Conservation (phyloP, 2,113 vertebrate genomes). For the Narcine bancroftii region DNA sequence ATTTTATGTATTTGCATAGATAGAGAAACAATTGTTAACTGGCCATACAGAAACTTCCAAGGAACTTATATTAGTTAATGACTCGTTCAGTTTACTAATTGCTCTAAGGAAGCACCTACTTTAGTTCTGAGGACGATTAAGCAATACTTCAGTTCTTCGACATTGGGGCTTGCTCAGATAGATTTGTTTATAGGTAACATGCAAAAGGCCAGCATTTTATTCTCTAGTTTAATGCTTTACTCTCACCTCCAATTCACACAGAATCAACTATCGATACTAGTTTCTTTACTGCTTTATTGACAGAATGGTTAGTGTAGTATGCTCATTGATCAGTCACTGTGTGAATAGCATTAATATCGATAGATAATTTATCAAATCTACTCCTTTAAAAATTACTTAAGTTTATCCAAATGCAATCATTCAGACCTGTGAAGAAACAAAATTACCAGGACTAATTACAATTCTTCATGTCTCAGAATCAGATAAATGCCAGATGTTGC, state of each 20-base stretch:
- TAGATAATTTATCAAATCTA: not conserved
- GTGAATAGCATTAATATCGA: not conserved
- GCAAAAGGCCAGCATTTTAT: constrained; percentile 5
- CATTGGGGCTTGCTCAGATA: not conserved
- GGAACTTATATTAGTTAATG: constrained; percentile 26
- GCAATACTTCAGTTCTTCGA: not conserved
- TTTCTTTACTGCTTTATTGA: not conserved
- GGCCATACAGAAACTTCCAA: constrained; percentile 23
- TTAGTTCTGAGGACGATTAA: not conserved
- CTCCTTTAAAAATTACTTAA: not conserved
- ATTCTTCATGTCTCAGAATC: not conserved
- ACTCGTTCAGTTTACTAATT: constrained; percentile 23
- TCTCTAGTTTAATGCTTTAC: not conserved
- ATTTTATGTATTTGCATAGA: not conserved
- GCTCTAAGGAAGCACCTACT: constrained; percentile 11
- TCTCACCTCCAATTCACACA: not conserved
- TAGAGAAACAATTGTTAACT: constrained; percentile 1
- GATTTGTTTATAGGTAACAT: constrained; percentile 7
- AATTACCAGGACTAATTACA: not conserved
- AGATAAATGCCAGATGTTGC: too few species aligned
- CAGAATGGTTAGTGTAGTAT: not conserved
- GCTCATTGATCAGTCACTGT: constrained; percentile 13
- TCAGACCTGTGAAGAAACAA: not conserved
- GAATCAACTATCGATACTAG: not conserved
- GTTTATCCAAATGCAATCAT: not conserved